These are phyloP conservation scores for Masticophis lateralis DNA, from an alignment of 2,797 vertebrate species.

Conservation along the genomic window DNA sequence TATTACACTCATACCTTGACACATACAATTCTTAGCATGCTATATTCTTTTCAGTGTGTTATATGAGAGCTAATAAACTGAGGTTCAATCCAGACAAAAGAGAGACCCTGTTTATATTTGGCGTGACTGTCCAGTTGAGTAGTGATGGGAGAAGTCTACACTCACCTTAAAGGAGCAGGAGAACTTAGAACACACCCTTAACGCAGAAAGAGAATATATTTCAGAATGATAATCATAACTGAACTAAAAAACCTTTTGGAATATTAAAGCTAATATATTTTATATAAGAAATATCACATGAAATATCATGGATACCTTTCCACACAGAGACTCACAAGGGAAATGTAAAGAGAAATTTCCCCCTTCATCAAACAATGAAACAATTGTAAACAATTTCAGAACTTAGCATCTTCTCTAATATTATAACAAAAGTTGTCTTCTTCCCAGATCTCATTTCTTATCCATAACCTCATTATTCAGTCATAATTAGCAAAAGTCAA, in stretches of 20 bases:
- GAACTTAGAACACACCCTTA: not conserved
- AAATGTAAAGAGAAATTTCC: not conserved
- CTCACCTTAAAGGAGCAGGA: not conserved
- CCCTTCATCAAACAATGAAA: not conserved
- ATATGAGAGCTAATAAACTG: not conserved
- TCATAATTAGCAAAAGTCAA: not conserved
- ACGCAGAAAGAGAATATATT: not conserved
- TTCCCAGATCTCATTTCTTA: not conserved
- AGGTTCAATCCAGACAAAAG: not conserved
- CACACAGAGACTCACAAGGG: not conserved
- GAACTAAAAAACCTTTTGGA: not conserved
- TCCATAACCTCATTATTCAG: not conserved
- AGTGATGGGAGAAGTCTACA: not conserved
- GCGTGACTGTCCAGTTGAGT: not conserved
- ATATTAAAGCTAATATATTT: not conserved
- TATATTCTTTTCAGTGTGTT: not conserved
- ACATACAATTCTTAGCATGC: not conserved
- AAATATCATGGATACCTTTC: not conserved
- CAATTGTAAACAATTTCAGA: not conserved
- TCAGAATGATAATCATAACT: not conserved
- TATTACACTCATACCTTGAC: not conserved
- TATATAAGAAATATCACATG: not conserved
- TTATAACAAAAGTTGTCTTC: not conserved
- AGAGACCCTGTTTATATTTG: not conserved
- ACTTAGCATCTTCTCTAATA: not conserved